These are phyloP conservation scores for Grus americana DNA, from an alignment of 2,113 vertebrate species.

Conservation along the genomic window DNA sequence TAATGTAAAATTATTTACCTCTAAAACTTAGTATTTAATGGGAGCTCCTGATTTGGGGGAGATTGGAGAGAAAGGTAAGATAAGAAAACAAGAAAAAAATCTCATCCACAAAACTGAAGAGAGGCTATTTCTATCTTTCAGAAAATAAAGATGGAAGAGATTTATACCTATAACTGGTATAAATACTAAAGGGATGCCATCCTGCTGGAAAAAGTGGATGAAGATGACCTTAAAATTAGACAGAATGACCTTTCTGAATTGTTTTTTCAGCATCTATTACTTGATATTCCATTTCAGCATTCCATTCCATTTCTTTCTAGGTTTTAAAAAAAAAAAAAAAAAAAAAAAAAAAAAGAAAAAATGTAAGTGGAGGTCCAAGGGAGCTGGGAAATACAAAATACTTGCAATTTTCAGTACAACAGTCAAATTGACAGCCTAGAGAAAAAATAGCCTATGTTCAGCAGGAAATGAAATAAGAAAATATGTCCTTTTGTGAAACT, in stretches of 20 bases:
- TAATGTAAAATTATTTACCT: not conserved
- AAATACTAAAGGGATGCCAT: not conserved
- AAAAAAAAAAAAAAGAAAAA: not conserved
- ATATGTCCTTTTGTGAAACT: not conserved
- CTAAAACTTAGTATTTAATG: not conserved
- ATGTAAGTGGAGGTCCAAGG: not conserved
- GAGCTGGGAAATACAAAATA: not conserved
- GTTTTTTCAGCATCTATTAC: not conserved
- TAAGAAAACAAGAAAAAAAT: not conserved
- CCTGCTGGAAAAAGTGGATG: not conserved
- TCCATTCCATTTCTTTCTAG: not conserved
- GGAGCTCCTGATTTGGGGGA: not conserved
- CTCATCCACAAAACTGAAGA: not conserved
- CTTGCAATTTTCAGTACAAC: not conserved
- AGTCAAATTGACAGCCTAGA: not conserved
- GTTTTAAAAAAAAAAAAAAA: not conserved
- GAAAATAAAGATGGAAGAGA: not conserved
- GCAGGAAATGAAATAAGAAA: not conserved
- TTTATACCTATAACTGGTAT: not conserved
- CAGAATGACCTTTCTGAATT: not conserved
- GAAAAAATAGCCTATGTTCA: not conserved
- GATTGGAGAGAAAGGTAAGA: not conserved
- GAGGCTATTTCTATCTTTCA: not conserved
- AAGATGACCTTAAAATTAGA: not conserved
- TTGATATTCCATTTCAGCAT: not conserved